These are phyloP conservation scores for Ectropis grisescens DNA, from an alignment of 1,140 invertebrate species.

Conservation along the genomic window DNA sequence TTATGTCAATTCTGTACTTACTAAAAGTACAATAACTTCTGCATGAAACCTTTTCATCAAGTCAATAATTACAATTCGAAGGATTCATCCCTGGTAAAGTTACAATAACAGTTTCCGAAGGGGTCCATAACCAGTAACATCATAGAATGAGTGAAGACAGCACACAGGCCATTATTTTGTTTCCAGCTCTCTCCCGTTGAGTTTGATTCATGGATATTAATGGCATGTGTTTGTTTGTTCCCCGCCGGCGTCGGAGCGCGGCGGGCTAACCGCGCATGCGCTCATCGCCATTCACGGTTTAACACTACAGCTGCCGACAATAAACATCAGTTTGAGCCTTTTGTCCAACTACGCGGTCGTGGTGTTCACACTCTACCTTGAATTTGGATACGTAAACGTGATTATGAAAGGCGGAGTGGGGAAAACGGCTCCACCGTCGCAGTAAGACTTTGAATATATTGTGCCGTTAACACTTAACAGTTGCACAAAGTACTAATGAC, in stretches of 20 bases:
- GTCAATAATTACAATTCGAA: no score
- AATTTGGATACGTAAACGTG: conserved; percentile 68
- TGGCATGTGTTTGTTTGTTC: conserved; percentile 56
- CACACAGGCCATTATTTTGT: conserved; percentile 21
- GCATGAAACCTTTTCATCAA: no score
- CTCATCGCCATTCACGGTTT: conserved; percentile 15
- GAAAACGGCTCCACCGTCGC: conserved; percentile 96
- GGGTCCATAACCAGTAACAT: not conserved
- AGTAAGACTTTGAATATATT: conserved; percentile 81
- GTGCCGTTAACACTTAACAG: conserved; percentile 23
- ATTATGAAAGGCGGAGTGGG: conserved; percentile 91
- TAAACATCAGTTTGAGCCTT: conserved; percentile 41
- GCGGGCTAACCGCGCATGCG: conserved; percentile 2
- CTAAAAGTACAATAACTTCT: no score
- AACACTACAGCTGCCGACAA: conserved; percentile 45
- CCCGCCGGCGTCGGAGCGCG: conserved; percentile 17
- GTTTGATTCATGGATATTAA: conserved; percentile 31
- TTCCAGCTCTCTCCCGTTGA: no score
- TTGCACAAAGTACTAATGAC: conserved; percentile 3
- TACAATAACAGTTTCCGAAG: not conserved
- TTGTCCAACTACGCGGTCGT: conserved; percentile 53
- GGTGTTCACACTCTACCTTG: conserved; percentile 48
- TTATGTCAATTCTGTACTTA: not conserved
- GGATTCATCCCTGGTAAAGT: not conserved
- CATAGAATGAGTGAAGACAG: conserved; percentile 54